Evolutionary conservation across 2,113 vertebrate genomes (phyloP), one percentile per base, ranked within the genome.

Genomic region (Spilogale gracilis): DNA sequence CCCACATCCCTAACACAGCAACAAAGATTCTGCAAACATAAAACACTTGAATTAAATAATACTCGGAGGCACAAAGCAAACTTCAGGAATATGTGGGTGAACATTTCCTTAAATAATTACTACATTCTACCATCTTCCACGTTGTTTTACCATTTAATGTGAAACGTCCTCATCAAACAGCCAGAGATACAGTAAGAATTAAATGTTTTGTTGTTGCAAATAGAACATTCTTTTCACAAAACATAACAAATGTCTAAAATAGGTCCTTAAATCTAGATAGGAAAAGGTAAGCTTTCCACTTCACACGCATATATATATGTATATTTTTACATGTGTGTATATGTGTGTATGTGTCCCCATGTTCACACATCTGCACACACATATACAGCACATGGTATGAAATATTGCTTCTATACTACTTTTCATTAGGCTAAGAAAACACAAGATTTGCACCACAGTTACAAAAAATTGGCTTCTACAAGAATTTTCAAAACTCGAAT

Each of bases 351-450:
- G 97, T 98, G 97, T 92, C 96, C 95, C 89, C 93, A 88, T 63
- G 85, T 97, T 48, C 97, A 98, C 97, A 97, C 98, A 96, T 97
- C 95, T 96, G 92, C 96, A 98, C 98, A 98, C 98, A 98, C 98
- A 98, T 98, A 95, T 95, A 98, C 92, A 98, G 97, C 98, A 98
- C 98, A 98, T 97, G 97, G 98, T 99, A 99, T 98, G 99, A 99
- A 99, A 99, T 99, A 99, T 99, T 99, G 99, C 99, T 99, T 98
- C 99, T 99, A 99, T 99, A 99, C 99, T 99, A 99, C 99, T 98
- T 98, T 97, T 99, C 97, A 97, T 99, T 98, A 99, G 98, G 99
- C 98, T 99, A 99, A 99, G 98, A 99, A 99, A 99, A 99, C 98
- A 99, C 99, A 99, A 99, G 98, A 99, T 99, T 98, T 99, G 98